Evolutionary conservation across 2,888 invertebrate species (phyloP).

Genomic region (Rugalucina vietnamica): DNA sequence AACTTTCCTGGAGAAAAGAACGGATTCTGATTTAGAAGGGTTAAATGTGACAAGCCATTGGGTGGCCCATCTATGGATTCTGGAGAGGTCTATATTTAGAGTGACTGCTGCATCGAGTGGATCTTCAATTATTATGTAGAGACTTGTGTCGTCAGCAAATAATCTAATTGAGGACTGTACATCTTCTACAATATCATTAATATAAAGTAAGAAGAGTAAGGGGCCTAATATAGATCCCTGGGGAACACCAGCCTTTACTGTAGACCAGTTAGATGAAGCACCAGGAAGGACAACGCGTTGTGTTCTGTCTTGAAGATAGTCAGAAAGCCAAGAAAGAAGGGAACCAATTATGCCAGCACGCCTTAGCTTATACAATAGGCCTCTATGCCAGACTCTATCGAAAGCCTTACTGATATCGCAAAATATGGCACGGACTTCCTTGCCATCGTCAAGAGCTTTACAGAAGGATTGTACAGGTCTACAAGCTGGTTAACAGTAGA

Average conservation of each 20-base stretch:
- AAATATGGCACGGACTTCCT: conserved; percentile 43
- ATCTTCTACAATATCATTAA: conserved; percentile 27
- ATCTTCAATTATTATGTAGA: background rate
- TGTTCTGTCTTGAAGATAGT: conserved; percentile 3
- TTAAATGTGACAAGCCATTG: conserved; percentile 9
- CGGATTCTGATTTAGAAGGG: background rate
- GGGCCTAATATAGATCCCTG: conserved; percentile 27
- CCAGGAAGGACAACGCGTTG: conserved; percentile 8
- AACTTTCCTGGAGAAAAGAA: background rate
- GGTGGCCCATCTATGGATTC: background rate
- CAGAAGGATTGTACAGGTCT: conserved; percentile 23
- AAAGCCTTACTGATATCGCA: conserved; percentile 52
- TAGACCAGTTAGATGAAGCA: background rate
- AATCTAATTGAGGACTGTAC: background rate
- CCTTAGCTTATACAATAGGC: conserved; percentile 22
- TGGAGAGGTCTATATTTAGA: background rate
- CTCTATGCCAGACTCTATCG: conserved; percentile 42
- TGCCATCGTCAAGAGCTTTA: conserved; percentile 30
- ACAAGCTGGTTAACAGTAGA: conserved; percentile 39
- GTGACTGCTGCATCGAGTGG: too few species aligned
- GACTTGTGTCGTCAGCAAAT: conserved; percentile 30
- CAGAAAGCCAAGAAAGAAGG: background rate
- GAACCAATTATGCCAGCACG: background rate
- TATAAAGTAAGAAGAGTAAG: conserved; percentile 15
- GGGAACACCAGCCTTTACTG: conserved; percentile 9